Conservation (phyloP, 2,113 vertebrate genomes). For the Lepus timidus region DNA sequence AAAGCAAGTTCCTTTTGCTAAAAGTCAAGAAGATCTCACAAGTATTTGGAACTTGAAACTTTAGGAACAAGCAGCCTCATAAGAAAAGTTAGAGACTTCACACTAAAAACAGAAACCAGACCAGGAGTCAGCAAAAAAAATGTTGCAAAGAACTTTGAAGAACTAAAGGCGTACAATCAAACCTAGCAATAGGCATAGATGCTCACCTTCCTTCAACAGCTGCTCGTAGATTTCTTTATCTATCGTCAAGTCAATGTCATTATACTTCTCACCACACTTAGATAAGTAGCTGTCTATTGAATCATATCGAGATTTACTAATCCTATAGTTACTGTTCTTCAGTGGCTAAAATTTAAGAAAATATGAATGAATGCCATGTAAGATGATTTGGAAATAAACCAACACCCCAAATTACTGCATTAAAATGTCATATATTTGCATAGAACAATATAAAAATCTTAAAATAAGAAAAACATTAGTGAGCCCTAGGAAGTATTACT, state of each 20-base stretch:
- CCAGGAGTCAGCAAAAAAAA: conserved; percentile 57
- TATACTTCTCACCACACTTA: conserved; percentile 97
- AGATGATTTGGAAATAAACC: background rate
- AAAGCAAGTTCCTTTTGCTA: conserved; percentile 71
- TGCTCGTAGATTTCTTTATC: conserved; percentile 96
- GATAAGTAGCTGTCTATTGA: conserved; percentile 99
- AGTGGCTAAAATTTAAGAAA: conserved; percentile 92
- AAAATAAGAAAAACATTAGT: conserved; percentile 23
- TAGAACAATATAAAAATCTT: background rate
- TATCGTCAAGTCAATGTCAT: conserved; percentile 97
- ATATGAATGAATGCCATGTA: background rate
- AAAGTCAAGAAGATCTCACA: conserved; percentile 73
- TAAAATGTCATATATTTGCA: conserved; percentile 20
- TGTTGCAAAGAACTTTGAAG: conserved; percentile 63
- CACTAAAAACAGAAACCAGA: conserved; percentile 77
- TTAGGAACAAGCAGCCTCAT: conserved; percentile 70
- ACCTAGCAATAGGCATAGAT: conserved; percentile 64
- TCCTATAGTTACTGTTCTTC: conserved; percentile 96
- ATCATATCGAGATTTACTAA: conserved; percentile 98
- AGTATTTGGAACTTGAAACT: conserved; percentile 69
- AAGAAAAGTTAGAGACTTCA: conserved; percentile 72
- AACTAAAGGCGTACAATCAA: conserved; percentile 73
- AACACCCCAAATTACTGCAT: background rate
- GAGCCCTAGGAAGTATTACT: background rate
- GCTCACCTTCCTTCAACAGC: conserved; percentile 94